These are phyloP conservation scores for Sinopyrophorus schimmeli DNA, from an alignment of 2,888 invertebrate genomes.

Conservation along the genomic window DNA sequence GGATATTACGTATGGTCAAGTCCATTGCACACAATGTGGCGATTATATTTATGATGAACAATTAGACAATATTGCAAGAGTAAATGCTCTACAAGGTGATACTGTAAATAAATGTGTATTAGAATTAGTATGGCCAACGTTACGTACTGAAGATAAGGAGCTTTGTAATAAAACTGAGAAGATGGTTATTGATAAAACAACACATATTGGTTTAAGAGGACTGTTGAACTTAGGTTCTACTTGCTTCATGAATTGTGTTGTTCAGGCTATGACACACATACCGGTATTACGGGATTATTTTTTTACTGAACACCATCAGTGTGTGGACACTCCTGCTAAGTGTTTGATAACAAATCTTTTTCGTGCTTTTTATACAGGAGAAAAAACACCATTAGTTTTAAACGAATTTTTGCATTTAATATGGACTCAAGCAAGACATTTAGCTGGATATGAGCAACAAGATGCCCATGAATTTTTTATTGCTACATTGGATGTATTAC, in stretches of 20 bases:
- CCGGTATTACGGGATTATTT: conserved; percentile 94
- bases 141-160: conserved; percentile 75
- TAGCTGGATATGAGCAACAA: conserved; percentile 96
- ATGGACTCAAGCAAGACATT: conserved; percentile 94
- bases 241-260: conserved; percentile 98
- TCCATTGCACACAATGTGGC: conserved; percentile 87
- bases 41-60: conserved; percentile 80
- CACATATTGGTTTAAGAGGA: conserved; percentile 88
- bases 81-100: conserved; percentile 48
- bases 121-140: conserved; percentile 77
- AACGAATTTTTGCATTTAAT: conserved; percentile 89
- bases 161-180: conserved; percentile 76
- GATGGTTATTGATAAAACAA: conserved; percentile 77
- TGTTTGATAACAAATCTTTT: conserved; percentile 94
- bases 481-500: conserved; percentile 89
- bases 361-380: conserved; percentile 95
- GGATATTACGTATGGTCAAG: conserved; percentile 85
- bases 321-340: conserved; percentile 68
- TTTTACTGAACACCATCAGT: conserved; percentile 89
- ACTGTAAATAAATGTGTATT: conserved; percentile 51
- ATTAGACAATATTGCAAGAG: conserved; percentile 48
- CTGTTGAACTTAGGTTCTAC: conserved; percentile 95
- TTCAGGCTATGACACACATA: conserved; percentile 94
- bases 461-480: conserved; percentile 99
- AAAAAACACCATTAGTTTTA: conserved; percentile 83